Base-by-base conservation (phyloP, 2,888 invertebrate genomes). In the Andrena fulva region DNA sequence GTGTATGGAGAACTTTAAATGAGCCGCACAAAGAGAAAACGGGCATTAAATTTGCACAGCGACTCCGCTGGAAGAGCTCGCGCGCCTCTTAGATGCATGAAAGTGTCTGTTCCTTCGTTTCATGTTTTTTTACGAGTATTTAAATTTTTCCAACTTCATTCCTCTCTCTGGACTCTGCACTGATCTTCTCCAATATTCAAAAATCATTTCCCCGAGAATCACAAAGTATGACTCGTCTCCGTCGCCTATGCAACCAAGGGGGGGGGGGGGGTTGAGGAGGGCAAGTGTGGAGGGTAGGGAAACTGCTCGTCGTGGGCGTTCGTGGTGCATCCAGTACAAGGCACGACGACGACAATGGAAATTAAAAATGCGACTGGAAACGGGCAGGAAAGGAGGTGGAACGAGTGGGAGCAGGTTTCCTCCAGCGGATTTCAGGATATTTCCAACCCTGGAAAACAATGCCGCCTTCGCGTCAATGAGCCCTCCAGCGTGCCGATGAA, bases 341-440 rank as follows among this genome's bases (percentile, higher is more conserved):
- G 73, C 54, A 71, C 73, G 76, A 69, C 73, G 79, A 81, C 85
- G 87, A 88, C 90, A 89, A 90, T 91, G 88, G 87, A 89, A 91
- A 91, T 91, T 90, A 90, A 90, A 91, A 91, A 91, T 89, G 86
- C 88, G 90, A 86, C 88, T 89, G 88, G 80, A 86, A 91, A 89
- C 77, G 56, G 62, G 56, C 35, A 77, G 67, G 85, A 16, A 89
- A 88, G 85, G 89, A 90, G 87, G 87, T 82, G 87, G 88, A 89
- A 89, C 89, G 90, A 90, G 89, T 88, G 85, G 84, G 86, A 78
- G 77, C 50, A 71, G 79, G 87, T 82, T 89, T 89, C 73, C 86
- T 84, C 80, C 79, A 71, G 82, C 78, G 84, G 87, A 90, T 88
- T 86, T 84, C 90, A 80, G 78, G 85, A 83, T 87, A 90, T 89